Evolutionary conservation across 2,113 vertebrate species (phyloP), one percentile per base, ranked within the genome.

Genomic region (Mixornis gularis): DNA sequence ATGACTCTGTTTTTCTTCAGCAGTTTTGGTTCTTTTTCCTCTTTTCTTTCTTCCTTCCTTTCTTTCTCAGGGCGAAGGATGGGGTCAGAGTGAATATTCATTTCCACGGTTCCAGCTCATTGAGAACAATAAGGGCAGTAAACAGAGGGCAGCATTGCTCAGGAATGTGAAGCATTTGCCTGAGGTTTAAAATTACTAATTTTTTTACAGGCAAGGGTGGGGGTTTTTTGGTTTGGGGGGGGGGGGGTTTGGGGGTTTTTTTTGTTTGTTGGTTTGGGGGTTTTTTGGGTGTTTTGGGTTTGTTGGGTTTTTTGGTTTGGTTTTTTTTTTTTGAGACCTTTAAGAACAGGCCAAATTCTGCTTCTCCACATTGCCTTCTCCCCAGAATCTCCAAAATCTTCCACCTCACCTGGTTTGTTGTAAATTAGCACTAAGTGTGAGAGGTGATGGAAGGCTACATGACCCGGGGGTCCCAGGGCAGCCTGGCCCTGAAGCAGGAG

Each of bases 81-180:
- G 90, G 85, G 90, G 89, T 96, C 38, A 24, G 53, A 51, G 87
- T 0, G 17, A 94, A 96, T 88, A 95, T 94, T 96, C 93, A 74
- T 95, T 96, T 95, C 94, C 95, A 93, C 6, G 30, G 95, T 97
- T 96, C 95, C 95, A 96, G 94, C 93, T 95, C 95, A 89, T 95
- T 96, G 93, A 95, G 94, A 96, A 96, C 95, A 96, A 97, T 95
- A 81, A 88, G 80, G 90, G 95, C 87, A 93, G 89, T 92, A 96
- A 96, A 96, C 94, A 96, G 92, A 95, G 95, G 94, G 86, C 95
- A 90, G 95, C 95, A 93, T 87, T 91, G 84, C 95, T 95, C 83
- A 92, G 90, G 96, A 97, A 97, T 93, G 96, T 8, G 5, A 96
- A 90, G 79, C 92, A 96, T 95, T 97, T 1, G 85, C 82, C 90